Evolutionary conservation across 2,113 vertebrate species (phyloP).

Genomic region (Macaca mulatta): DNA sequence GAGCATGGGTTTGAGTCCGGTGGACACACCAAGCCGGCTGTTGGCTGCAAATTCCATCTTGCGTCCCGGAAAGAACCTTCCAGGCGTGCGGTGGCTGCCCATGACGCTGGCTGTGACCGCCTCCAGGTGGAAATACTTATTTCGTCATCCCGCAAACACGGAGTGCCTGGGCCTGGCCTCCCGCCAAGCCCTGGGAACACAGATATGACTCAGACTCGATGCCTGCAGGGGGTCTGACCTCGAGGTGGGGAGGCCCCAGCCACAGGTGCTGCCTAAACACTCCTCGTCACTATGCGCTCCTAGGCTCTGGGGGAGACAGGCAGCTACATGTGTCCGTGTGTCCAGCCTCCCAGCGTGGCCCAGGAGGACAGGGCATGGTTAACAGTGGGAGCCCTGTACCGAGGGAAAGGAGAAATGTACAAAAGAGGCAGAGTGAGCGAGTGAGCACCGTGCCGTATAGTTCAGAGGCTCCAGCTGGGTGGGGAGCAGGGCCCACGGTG

Average conservation of each 20-base stretch:
- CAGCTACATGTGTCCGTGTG: not conserved
- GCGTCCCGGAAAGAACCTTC: not conserved
- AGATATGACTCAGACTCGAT: not conserved
- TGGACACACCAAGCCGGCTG: too few relatives aligned
- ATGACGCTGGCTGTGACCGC: rapidly evolving
- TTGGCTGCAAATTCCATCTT: not conserved
- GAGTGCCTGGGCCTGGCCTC: not conserved
- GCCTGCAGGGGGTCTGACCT: not conserved
- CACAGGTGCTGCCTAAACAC: not conserved
- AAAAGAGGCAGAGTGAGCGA: too few relatives aligned
- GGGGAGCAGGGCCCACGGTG: too few relatives aligned
- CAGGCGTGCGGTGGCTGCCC: not conserved
- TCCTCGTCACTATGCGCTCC: too few relatives aligned
- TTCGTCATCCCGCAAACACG: too few relatives aligned
- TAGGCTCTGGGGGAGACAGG: not conserved
- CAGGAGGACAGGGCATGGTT: rapidly evolving
- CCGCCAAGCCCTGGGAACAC: not conserved
- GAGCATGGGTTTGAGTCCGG: not conserved
- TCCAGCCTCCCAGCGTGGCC: not conserved
- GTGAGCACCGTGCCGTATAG: too few relatives aligned
- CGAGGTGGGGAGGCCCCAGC: not conserved
- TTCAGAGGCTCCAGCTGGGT: too few relatives aligned
- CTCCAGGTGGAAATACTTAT: not conserved
- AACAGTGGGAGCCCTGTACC: too few relatives aligned
- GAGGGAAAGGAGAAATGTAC: too few relatives aligned